phyloP scores from a whole-genome alignment of 2,888 invertebrate species.

The Hipparchia semele region DNA sequence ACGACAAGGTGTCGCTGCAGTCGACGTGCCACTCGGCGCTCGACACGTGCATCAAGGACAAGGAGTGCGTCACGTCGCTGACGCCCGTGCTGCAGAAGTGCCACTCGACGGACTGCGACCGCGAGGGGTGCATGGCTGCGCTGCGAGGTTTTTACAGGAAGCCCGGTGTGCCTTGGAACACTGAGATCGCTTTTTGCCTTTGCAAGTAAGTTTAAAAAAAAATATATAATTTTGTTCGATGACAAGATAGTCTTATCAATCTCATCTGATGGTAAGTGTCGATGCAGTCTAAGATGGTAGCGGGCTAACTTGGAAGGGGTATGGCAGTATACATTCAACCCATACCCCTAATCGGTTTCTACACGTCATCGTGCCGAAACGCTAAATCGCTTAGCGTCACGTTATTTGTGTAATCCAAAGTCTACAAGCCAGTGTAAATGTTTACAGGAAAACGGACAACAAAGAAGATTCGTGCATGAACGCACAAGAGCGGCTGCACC shows the following conservation, averaged over 20 bases:
- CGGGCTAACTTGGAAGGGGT: no score
- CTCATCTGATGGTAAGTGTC: no score
- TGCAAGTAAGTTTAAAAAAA: conserved; percentile 89
- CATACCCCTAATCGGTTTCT: no score
- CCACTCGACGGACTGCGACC: conserved; percentile 87
- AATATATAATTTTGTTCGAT: no score
- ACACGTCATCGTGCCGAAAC: no score
- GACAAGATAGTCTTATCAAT: no score
- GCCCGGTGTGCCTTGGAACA: conserved; percentile 90
- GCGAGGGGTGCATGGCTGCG: conserved; percentile 94
- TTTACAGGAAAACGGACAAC: conserved; percentile 91
- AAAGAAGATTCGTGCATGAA: conserved; percentile 94
- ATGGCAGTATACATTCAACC: no score
- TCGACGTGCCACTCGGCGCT: conserved; percentile 95
- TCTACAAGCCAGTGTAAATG: background rate
- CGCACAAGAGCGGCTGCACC: conserved; percentile 95
- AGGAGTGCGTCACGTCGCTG: conserved; percentile 89
- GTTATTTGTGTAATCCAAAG: background rate
- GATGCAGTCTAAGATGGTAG: no score
- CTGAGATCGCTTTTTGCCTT: conserved; percentile 95
- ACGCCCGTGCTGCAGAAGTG: conserved; percentile 94
- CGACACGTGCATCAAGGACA: conserved; percentile 91
- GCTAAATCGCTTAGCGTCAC: no score
- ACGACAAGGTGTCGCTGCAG: conserved; percentile 85
- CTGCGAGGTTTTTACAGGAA: conserved; percentile 93